Percentiles rank a stretch among this genome's conserved stretches.
These are phyloP conservation scores for Falcunculus frontatus DNA, from an alignment of 2,113 vertebrate genomes.

Conservation along the genomic window DNA sequence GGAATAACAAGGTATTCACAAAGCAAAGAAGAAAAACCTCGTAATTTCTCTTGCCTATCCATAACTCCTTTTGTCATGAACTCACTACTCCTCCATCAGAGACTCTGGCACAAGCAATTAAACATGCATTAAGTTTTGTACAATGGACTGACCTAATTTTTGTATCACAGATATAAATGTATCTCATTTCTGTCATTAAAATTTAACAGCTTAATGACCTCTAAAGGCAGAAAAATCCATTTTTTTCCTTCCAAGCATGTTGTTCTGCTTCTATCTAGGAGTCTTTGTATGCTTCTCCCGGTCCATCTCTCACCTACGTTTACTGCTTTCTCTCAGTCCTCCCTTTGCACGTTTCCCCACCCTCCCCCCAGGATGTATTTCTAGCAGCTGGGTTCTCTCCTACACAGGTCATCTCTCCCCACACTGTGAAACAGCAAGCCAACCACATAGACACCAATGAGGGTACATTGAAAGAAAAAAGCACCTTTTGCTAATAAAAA, in stretches of 20 bases:
- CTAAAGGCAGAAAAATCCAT: not conserved
- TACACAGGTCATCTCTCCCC: slow-evolving; percentile 15
- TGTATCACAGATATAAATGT: not conserved
- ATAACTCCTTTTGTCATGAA: not conserved
- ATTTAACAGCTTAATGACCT: not conserved
- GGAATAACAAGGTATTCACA: not conserved
- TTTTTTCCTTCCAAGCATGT: not conserved
- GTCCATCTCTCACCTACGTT: not conserved
- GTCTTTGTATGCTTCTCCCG: not conserved
- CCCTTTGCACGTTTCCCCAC: not conserved
- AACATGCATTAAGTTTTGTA: not conserved
- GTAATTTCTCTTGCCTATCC: not conserved
- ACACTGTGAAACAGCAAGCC: not conserved
- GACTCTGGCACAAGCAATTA: not conserved
- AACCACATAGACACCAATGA: not conserved
- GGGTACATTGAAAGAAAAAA: not conserved
- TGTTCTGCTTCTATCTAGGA: not conserved
- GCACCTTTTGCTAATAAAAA: not conserved
- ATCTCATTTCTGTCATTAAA: not conserved
- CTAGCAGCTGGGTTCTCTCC: slow-evolving; percentile 15
- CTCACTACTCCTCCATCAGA: not conserved
- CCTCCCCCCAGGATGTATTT: not conserved
- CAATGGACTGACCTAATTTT: not conserved
- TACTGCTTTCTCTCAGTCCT: not conserved
- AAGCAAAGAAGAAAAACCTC: not conserved